A percentile compares a stretch with the other conserved stretches of the same genome.
Conservation (phyloP, 2,113 vertebrate genomes). For the Morphnarchus princeps region DNA sequence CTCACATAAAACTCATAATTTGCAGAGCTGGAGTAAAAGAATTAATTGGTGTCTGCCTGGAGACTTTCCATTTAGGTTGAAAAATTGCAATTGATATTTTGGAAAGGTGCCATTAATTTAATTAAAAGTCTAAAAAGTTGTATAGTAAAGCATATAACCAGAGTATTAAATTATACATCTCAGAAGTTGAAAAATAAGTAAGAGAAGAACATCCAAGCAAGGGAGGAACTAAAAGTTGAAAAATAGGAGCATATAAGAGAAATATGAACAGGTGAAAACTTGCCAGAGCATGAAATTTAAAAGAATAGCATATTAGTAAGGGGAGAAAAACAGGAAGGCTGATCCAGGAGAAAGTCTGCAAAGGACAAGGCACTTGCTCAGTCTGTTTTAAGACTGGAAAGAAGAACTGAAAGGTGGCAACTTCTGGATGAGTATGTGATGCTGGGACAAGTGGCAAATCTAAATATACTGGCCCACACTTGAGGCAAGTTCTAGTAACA, state of each 20-base stretch:
- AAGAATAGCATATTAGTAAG: neutral
- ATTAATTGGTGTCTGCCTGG: conserved; percentile 7
- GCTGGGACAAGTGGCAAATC: neutral
- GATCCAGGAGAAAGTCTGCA: neutral
- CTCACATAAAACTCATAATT: neutral
- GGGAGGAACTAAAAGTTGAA: neutral
- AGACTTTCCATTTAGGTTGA: neutral
- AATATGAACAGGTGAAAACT: neutral
- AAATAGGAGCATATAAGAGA: neutral
- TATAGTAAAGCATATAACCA: neutral
- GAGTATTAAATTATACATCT: neutral
- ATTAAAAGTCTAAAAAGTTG: neutral
- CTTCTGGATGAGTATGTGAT: neutral
- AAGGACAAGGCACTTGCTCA: neutral
- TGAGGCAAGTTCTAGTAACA: neutral
- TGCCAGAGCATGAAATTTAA: neutral
- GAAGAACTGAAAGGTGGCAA: neutral
- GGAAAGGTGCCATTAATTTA: conserved; percentile 17
- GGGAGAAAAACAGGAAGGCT: neutral
- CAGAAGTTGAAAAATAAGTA: neutral
- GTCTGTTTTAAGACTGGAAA: neutral
- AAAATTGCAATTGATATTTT: neutral
- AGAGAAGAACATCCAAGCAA: neutral
- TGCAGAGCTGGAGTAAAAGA: neutral
- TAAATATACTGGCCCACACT: neutral